phyloP scores from a whole-genome alignment of 2,797 vertebrate genomes.

The Pagetopsis macropterus region DNA sequence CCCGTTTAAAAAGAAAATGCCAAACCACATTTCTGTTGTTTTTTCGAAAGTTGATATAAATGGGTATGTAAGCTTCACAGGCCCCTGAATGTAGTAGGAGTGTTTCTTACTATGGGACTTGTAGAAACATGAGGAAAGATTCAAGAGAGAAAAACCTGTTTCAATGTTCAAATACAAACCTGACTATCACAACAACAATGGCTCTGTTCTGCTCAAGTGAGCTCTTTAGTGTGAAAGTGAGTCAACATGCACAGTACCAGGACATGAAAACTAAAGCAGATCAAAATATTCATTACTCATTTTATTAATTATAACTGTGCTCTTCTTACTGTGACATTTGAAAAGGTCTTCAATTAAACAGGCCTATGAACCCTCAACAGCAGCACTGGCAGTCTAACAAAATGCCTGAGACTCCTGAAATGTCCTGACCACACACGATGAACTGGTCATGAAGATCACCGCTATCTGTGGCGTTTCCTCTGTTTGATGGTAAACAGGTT shows the following conservation, averaged over 20 bases:
- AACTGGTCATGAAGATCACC: neutral
- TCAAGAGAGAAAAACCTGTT: neutral
- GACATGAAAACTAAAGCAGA: neutral
- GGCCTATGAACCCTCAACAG: neutral
- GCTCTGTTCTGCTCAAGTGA: neutral
- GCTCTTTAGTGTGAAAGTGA: neutral
- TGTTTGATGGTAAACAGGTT: constrained; percentile 85
- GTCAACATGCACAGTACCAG: neutral
- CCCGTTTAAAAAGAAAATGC: too few species aligned
- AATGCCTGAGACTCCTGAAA: neutral
- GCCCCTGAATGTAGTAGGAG: neutral
- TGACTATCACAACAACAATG: neutral
- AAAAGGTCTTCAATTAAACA: neutral
- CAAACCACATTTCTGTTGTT: too few species aligned
- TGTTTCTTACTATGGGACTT: neutral
- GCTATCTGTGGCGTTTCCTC: constrained; percentile 62
- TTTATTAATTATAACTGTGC: neutral
- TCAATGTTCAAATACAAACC: neutral
- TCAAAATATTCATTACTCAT: neutral
- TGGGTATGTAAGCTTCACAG: too few species aligned
- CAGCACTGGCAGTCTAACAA: neutral
- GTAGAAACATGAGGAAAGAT: neutral
- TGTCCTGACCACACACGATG: neutral
- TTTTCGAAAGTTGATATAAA: too few species aligned
- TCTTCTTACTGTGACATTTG: constrained; percentile 1